These are phyloP conservation scores for Andrena bucephala DNA, from an alignment of 2,888 invertebrate genomes.

Conservation along the genomic window DNA sequence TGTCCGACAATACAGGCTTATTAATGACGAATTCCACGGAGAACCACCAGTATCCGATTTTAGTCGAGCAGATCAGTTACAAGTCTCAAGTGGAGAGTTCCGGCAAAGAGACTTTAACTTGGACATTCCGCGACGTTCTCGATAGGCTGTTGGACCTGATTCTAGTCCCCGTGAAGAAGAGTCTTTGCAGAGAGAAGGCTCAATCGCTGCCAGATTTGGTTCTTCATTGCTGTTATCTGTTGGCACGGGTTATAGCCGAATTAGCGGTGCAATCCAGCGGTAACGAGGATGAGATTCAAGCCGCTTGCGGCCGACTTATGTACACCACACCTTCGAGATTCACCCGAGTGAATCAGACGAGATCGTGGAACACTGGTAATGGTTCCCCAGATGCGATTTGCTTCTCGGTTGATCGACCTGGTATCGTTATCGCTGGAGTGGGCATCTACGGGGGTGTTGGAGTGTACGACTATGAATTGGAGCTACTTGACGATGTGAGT, in stretches of 20 bases:
- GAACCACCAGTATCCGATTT: slow-evolving; percentile 90
- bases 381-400: slow-evolving; percentile 98
- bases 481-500: slow-evolving; percentile 92
- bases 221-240: slow-evolving; percentile 90
- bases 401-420: slow-evolving; percentile 95
- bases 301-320: slow-evolving; percentile 91
- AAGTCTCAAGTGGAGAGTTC: slow-evolving; percentile 86
- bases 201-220: slow-evolving; percentile 87
- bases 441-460: slow-evolving; percentile 96
- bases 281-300: slow-evolving; percentile 91
- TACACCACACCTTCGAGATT: slow-evolving; percentile 96
- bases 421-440: slow-evolving; percentile 95
- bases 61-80: slow-evolving; percentile 92
- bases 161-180: slow-evolving; percentile 90
- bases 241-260: slow-evolving; percentile 95
- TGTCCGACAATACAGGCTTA: slow-evolving; percentile 89
- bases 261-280: slow-evolving; percentile 92
- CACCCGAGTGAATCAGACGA: slow-evolving; percentile 94
- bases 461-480: slow-evolving; percentile 95
- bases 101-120: slow-evolving; percentile 84
- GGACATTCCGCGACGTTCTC: slow-evolving; percentile 93
- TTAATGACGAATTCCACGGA: slow-evolving; percentile 90
- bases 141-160: slow-evolving; percentile 93
- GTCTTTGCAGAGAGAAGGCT: slow-evolving; percentile 86
- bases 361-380: slow-evolving; percentile 98